Base-by-base conservation (phyloP, 2,113 vertebrate species). In the Psammodynastes pulverulentus region DNA sequence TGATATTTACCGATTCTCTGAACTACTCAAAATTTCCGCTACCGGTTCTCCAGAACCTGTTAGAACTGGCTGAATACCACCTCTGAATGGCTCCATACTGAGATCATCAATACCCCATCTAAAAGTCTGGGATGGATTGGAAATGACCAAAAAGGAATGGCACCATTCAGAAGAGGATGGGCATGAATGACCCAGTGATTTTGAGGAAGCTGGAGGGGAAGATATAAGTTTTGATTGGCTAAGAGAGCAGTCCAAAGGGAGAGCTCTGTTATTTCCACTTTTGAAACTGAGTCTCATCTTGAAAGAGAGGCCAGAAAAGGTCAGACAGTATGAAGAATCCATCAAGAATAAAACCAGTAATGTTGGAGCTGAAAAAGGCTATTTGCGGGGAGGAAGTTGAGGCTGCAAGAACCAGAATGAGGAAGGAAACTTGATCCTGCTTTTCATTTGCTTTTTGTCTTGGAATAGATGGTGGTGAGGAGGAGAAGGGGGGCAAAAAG, bases 401-500 rank as follows among this genome's bases (percentile, higher is more conserved):
- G 67, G n/a, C n/a, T 72, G n/a, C 67, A 34, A 72, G n/a, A 79
- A 79, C 34, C 67, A 79, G 67, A 79, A 79, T 21, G 67, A 34
- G n/a, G 62, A 34, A 67, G 62, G 67, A 15, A 67, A 67, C 62
- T 67, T 34, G 6, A 79, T 34, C 15, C 15, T 34, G 8, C 13
- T 79, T 79, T 79, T 79, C n/a, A 19, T 79, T 79, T 79, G 67
- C 34, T 39, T 79, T 79, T 79, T 8, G 34, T 39, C n/a, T 39
- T 8, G 1, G 67, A 79, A 79, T 19, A 79, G n/a, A 39, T 26
- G 58, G 1, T 9, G 58, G n/a, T n/a, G n/a, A n/a, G 9, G 5
- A 1, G 12, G 4, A 0, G 1, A 12, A 0, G n/a, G 4, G 26
- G 10, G 8, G 8, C 2, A 26, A 10, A 26, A 29, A 67, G 67